These are phyloP conservation scores for Papilio polyxenes DNA, from an alignment of 1,140 invertebrate genomes.

Conservation along the genomic window DNA sequence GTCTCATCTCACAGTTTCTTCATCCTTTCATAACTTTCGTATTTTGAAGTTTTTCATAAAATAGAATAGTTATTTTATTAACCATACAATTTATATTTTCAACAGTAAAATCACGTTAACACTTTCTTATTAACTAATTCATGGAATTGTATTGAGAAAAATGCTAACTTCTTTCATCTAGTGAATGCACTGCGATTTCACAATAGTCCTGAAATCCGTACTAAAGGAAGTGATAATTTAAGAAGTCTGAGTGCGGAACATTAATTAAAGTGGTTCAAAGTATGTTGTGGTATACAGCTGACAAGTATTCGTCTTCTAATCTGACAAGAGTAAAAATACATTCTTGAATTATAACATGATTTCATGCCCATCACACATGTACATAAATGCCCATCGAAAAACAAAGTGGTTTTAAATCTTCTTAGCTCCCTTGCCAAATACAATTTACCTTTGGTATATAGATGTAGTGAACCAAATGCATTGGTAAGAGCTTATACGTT, in stretches of 20 bases:
- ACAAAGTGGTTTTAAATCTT: neutral
- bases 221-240: too few species aligned
- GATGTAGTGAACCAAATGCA: neutral
- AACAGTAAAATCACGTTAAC: neutral
- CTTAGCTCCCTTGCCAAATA: neutral
- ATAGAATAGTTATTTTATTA: neutral
- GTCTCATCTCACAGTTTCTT: constrained; percentile 3
- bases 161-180: too few species aligned
- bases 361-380: neutral
- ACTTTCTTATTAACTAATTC: too few species aligned
- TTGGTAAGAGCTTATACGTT: neutral
- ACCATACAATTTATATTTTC: neutral
- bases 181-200: too few species aligned
- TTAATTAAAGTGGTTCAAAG: too few species aligned
- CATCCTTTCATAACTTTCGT: neutral
- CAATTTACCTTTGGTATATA: neutral
- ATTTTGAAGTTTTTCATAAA: neutral
- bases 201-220: too few species aligned
- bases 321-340: too few species aligned
- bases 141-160: too few species aligned
- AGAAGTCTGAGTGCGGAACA: too few species aligned
- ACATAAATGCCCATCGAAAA: neutral
- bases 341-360: too few species aligned
- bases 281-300: too few species aligned
- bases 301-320: too few species aligned